Conservation (phyloP, 2,888 invertebrate species). For the Ophion slaviceki region DNA sequence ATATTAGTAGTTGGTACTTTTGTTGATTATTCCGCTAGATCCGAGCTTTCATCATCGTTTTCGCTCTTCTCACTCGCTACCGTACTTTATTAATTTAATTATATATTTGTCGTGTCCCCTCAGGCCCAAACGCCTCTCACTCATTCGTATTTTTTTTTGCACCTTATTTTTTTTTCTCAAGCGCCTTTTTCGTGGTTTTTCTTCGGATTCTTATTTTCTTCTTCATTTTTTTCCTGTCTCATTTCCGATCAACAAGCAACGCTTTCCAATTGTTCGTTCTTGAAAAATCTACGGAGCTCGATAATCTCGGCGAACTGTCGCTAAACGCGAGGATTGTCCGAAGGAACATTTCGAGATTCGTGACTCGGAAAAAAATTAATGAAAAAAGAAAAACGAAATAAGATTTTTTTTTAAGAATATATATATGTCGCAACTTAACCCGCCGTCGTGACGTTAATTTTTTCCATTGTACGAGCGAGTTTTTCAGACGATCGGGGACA, state of each 20-base stretch:
- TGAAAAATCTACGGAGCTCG: constrained; percentile 22
- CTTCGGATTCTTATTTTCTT: constrained; percentile 6
- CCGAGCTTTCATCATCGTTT: constrained; percentile 77
- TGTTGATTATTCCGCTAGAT: constrained; percentile 87
- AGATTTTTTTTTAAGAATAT: neutral
- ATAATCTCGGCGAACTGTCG: constrained; percentile 42
- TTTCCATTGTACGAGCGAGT: constrained; percentile 1
- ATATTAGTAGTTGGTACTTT: constrained; percentile 89
- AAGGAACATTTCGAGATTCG: constrained; percentile 52
- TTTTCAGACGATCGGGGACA: too few species aligned
- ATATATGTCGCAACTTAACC: too few species aligned
- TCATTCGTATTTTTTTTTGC: constrained; percentile 16
- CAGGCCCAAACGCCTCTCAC: constrained; percentile 47
- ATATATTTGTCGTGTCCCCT: constrained; percentile 61
- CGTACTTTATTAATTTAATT: constrained; percentile 54
- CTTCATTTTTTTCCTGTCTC: constrained; percentile 23
- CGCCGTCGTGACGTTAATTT: neutral
- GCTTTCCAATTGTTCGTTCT: constrained; percentile 17
- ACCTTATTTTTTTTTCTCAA: constrained; percentile 33
- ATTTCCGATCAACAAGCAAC: constrained; percentile 29
- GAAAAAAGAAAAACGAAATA: neutral
- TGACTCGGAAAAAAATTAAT: constrained; percentile 28
- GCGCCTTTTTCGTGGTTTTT: constrained; percentile 12
- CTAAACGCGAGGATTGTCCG: constrained; percentile 40
- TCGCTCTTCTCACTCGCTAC: constrained; percentile 60